Base-by-base conservation (phyloP, 2,797 vertebrate species). In the Hoplostethus mediterraneus region DNA sequence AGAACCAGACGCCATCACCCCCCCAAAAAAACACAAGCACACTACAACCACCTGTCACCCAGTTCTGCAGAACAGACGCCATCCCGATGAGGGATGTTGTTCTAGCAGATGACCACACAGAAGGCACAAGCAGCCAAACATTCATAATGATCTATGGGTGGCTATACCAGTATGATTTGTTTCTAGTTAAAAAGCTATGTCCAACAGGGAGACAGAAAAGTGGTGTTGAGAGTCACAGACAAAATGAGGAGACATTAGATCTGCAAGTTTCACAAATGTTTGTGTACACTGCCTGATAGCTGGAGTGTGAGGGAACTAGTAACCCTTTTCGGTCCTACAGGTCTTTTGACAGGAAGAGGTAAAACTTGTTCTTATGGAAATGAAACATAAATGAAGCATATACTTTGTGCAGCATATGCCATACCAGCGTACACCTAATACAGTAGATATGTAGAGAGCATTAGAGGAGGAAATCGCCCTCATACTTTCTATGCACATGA, bases 81-180 rank as follows among this genome's bases (percentile, higher is more conserved):
- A 55, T 65, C 63, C 70, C 12, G 58, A 62, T 65, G 67, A 42
- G 57, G 25, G 42, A 63, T 67, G 71, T 62, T 82, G 66, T 58
- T 75, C 60, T 77, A 78, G 63, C 79, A 90, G 87, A 90, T 79
- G 75, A 83, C 69, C 33, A 52, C 88, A 86, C 87, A 90, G 89
- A 93, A 73, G 84, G 87, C 57, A 63, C 62, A 57, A 79, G 75
- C 86, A 87, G 80, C 53, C 52, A 85, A 63, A 78, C 75, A 77
- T 83, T 86, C 78, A 86, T 67, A 67, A 79, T 84, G 85, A 90
- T 89, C 82, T 73, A 80, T 68, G 73, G 70, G 72, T 59, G 80
- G 67, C 71, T 61, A 65, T 63, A 79, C 79, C 73, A 54, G 56
- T 71, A 44, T 83, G 74, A 83, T 86, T 89, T 86, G 80, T 83